Evolutionary conservation across 1,140 invertebrate species (phyloP).

Genomic region (Planococcus citri): DNA sequence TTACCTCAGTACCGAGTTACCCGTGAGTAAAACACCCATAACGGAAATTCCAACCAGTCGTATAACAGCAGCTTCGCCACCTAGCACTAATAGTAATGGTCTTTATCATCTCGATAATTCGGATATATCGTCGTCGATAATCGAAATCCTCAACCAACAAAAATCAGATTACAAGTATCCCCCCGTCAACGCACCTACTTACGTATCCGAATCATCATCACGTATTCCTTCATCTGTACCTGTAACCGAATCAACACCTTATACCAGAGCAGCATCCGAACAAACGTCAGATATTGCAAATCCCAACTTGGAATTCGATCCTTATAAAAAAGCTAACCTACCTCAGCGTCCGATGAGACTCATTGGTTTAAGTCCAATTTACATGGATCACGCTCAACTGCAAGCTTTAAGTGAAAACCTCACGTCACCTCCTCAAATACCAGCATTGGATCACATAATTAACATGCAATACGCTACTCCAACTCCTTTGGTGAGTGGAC

Average conservation of each 20-base stretch:
- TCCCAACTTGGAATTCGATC: background rate
- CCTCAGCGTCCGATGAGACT: conserved; percentile 4
- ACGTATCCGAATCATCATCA: background rate
- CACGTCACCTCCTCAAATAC: background rate
- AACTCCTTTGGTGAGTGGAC: background rate
- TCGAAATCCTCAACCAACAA: background rate
- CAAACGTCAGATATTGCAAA: too few species aligned
- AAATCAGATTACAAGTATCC: background rate
- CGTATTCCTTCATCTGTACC: background rate
- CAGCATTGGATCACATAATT: background rate
- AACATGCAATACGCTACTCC: conserved; percentile 3
- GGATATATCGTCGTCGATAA: background rate
- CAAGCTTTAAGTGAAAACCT: background rate
- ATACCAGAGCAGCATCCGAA: background rate
- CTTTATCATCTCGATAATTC: background rate
- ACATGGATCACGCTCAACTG: background rate
- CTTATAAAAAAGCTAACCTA: background rate
- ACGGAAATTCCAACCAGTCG: background rate
- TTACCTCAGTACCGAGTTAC: background rate
- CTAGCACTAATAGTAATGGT: background rate
- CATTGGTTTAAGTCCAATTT: background rate
- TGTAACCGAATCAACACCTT: background rate
- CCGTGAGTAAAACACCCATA: background rate
- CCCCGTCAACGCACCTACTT: background rate
- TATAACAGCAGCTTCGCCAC: background rate